Conservation (phyloP, 2,113 vertebrate genomes). For the human region GRCh38 chr4:146790501-146791000, state of each 20-base stretch:
- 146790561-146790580: neutral
- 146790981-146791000: neutral
- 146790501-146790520: neutral
- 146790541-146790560: neutral
- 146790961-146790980: neutral
- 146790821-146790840: neutral
- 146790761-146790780: neutral
- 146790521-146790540: neutral
- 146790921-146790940: neutral
- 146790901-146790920: neutral
- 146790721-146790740: neutral
- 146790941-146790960: neutral
- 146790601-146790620: neutral
- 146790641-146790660: neutral
- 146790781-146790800: neutral
- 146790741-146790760: neutral
- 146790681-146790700: neutral
- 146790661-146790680: neutral
- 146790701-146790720: neutral
- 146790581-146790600: neutral
- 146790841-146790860: neutral
- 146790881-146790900: neutral
- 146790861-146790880: neutral
- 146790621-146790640: neutral
- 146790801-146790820: neutral